phyloP scores from a whole-genome alignment of 2,113 vertebrate species.

The Neoarius graeffei region DNA sequence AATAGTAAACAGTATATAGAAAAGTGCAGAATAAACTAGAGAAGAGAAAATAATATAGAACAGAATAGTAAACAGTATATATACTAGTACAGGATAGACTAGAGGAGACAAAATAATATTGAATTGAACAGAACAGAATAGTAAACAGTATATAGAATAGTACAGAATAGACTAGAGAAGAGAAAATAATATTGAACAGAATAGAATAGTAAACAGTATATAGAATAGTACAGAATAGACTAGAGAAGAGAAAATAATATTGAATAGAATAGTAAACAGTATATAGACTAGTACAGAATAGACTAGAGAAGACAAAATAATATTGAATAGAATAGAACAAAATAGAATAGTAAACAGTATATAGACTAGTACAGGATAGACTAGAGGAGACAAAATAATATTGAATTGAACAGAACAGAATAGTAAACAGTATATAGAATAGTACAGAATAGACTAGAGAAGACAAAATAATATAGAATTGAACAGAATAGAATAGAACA shows the following conservation, averaged over 20 bases:
- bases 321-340: not conserved
- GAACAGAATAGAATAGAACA: not conserved
- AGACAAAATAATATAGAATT: not conserved
- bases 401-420: not conserved
- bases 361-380: not conserved
- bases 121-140: not conserved
- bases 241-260: not conserved
- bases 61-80: not conserved
- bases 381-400: not conserved
- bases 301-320: too few species aligned
- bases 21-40: not conserved
- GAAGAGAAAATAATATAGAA: not conserved
- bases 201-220: not conserved
- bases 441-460: not conserved
- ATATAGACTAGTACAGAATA: not conserved
- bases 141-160: not conserved
- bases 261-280: not conserved
- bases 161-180: not conserved
- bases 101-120: too few species aligned
- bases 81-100: not conserved
- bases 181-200: not conserved
- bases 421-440: not conserved
- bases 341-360: not conserved
- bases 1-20: accelerated
- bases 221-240: too few species aligned